phyloP scores from a whole-genome alignment of 2,888 invertebrate species.

The Caprella mutica region DNA sequence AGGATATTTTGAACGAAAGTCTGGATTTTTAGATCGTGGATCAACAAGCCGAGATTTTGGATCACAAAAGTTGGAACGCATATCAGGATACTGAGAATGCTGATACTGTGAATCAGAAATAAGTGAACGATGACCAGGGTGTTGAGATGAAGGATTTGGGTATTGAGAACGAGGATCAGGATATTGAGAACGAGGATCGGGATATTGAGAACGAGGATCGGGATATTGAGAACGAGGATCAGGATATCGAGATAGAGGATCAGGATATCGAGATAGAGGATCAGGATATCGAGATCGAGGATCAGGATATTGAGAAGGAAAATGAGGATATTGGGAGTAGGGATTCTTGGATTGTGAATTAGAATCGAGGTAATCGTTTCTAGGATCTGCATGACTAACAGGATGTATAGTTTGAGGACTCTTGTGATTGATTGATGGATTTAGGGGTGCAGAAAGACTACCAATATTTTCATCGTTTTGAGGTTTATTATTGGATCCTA shows the following conservation, averaged over 20 bases:
- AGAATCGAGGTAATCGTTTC: no score
- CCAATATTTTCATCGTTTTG: no score
- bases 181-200: background rate
- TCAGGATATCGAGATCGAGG: background rate
- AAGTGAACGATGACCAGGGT: conserved; percentile 8
- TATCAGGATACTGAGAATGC: conserved; percentile 2
- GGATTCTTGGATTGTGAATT: no score
- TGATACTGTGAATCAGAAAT: conserved; percentile 5
- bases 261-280: background rate
- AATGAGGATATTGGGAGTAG: no score
- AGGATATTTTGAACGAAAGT: conserved; percentile 8
- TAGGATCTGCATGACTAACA: background rate
- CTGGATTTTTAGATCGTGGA: conserved; percentile 1
- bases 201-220: background rate
- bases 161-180: background rate
- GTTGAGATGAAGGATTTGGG: conserved; percentile 7
- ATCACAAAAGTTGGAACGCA: background rate
- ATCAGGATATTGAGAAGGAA: no score
- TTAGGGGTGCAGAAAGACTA: no score
- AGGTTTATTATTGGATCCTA: no score
- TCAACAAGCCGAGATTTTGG: conserved; percentile 6
- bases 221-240: background rate
- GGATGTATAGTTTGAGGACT: background rate
- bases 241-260: background rate
- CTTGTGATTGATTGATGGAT: no score